These are phyloP conservation scores for Setophaga kirtlandii DNA, from an alignment of 2,113 vertebrate genomes.

Conservation along the genomic window DNA sequence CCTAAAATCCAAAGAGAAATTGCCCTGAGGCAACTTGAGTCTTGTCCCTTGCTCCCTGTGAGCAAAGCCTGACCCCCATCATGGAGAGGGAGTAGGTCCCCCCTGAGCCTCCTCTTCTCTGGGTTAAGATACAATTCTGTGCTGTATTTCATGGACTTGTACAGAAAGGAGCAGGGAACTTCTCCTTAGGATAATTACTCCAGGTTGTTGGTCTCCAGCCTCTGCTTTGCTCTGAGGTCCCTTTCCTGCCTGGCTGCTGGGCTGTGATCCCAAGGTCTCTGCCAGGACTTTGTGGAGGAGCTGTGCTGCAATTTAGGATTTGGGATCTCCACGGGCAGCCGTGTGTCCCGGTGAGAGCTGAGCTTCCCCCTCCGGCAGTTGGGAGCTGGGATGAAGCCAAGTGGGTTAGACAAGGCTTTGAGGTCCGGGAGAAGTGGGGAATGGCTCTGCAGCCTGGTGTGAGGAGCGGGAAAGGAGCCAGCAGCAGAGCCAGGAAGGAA, in stretches of 20 bases:
- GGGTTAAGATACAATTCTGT: background rate
- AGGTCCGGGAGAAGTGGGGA: background rate
- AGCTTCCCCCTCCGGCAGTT: background rate
- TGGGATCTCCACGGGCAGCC: background rate
- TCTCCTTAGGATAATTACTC: background rate
- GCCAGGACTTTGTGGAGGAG: background rate
- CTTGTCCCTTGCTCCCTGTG: background rate
- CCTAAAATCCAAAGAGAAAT: background rate
- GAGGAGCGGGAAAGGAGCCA: conserved; percentile 24
- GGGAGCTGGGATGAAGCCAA: background rate
- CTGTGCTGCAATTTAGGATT: background rate
- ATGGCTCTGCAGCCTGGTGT: background rate
- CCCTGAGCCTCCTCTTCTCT: too few species aligned
- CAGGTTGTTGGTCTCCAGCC: background rate
- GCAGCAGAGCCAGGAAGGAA: background rate
- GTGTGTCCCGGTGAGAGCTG: background rate
- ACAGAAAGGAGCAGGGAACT: background rate
- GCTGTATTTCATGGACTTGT: background rate
- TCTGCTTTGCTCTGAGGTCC: background rate
- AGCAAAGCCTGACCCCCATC: background rate
- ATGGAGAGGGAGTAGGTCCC: background rate
- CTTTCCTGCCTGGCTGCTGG: background rate
- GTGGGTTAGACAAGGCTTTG: conserved; percentile 25
- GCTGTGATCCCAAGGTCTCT: background rate
- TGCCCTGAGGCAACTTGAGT: background rate